These are phyloP conservation scores for Cotesia vestalis DNA, from an alignment of 1,140 invertebrate genomes.

Conservation along the genomic window DNA sequence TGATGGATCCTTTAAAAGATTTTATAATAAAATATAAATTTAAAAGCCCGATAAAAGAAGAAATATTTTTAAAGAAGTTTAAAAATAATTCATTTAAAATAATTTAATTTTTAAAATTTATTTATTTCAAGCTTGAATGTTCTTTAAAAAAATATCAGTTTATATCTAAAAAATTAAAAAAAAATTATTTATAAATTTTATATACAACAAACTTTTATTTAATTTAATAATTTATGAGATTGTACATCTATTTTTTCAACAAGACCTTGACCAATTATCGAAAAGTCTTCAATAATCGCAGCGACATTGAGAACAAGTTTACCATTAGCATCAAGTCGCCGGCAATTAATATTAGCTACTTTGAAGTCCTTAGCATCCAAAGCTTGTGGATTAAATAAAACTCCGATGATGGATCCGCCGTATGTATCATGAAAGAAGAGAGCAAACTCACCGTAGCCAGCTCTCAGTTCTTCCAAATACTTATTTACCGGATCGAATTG, in stretches of 20 bases:
- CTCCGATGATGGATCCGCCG: constrained; percentile 82
- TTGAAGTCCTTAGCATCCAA: constrained; percentile 75
- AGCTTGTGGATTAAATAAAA: constrained; percentile 81
- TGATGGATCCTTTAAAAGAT: too few relatives aligned
- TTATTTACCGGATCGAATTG: constrained; percentile 79
- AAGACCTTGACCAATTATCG: constrained; percentile 72
- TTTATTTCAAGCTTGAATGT: too few relatives aligned
- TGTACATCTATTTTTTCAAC: constrained; percentile 66
- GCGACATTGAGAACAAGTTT: constrained; percentile 72
- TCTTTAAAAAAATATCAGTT: too few relatives aligned
- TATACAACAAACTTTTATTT: constrained; percentile 26
- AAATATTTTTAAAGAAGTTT: too few relatives aligned
- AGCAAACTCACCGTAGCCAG: constrained; percentile 79
- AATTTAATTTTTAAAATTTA: too few relatives aligned
- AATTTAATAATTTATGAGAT: constrained; percentile 44
- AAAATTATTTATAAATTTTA: constrained; percentile 10
- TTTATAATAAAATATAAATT: too few relatives aligned
- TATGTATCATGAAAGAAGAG: constrained; percentile 89
- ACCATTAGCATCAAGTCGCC: constrained; percentile 60
- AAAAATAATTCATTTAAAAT: too few relatives aligned
- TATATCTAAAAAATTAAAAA: constrained; percentile 27
- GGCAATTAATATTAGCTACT: constrained; percentile 68
- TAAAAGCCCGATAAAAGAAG: too few relatives aligned
- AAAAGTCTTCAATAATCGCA: constrained; percentile 79
- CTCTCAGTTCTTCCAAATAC: constrained; percentile 79